These are phyloP conservation scores for Urocolius indicus DNA, from an alignment of 2,113 vertebrate genomes.

Conservation along the genomic window DNA sequence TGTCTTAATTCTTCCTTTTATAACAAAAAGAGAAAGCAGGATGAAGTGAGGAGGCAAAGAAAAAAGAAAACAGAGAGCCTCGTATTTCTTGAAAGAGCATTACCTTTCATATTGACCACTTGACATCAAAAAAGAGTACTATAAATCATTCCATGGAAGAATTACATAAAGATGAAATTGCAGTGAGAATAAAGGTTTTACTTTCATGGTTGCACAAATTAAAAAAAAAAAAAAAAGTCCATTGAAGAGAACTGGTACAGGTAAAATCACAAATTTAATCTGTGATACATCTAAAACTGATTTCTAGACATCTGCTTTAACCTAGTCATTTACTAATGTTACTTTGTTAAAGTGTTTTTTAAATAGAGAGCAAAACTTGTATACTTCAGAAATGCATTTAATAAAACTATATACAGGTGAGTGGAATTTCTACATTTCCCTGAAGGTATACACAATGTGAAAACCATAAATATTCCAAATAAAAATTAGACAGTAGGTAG, in stretches of 20 bases:
- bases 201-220: neutral
- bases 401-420: neutral
- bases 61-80: neutral
- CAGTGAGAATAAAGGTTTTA: neutral
- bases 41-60: neutral
- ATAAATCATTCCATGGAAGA: neutral
- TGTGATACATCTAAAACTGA: neutral
- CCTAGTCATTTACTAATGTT: neutral
- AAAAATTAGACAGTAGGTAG: neutral
- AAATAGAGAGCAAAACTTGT: neutral
- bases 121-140: neutral
- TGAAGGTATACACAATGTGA: neutral
- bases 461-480: neutral
- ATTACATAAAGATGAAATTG: neutral
- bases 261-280: neutral
- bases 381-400: neutral
- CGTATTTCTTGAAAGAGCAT: neutral
- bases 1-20: conserved; percentile 28
- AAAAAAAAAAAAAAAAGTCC: neutral
- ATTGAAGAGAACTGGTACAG: neutral
- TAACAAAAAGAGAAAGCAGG: neutral
- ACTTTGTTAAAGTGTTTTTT: neutral
- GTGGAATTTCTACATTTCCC: neutral
- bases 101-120: neutral
- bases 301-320: neutral